Base-by-base conservation (phyloP, 2,888 invertebrate genomes). In the Diloba caeruleocephala region DNA sequence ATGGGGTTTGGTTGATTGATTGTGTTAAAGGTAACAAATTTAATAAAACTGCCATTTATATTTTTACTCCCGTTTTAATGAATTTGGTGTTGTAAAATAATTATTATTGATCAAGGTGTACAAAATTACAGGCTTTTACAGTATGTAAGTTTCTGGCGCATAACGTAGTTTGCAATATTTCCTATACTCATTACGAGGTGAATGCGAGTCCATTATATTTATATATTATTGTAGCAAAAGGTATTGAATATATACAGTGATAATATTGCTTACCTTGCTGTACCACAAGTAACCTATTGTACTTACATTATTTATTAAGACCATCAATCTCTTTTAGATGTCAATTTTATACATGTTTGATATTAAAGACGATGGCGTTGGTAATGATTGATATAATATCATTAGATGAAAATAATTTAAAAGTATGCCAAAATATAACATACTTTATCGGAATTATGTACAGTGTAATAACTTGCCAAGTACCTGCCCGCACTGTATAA, bases 41-140 rank as follows among this genome's bases (percentile, higher is more conserved):
- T 26, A 87, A 84, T 85, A 65, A 89, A 89, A 89, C 81, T 39
- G 80, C 71, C 45, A 74, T 83, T 39, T 57, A 71, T 69, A 76
- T 74, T 84, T 86, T 86, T 79, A 81, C 81, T 88, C 79, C 84
- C 85, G 81, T 84, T 90, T 89, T 87, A 88, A 86, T 88, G 84
- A 85, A 84, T 89, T 89, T 89, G 86, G 86, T 90, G 87, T 88
- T 84, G 79, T 84, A 90, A 90, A 90, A 88, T 85, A 90, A 88
- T 87, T 84, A 87, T 85, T 84, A 87, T 87, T 82, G 87, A 86
- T 88, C 83, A 82, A 85, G 80, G 89, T 92, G 92, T 92, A 92
- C 87, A 92, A 92, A 92, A 92, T 90, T 90, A 89, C 92, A 90
- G 89, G 87, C 85, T 81, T 87, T 89, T 90, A 89, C 81, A 88